Percentiles rank a stretch among this genome's conserved stretches.
Conservation (phyloP, 2,797 vertebrate species). For the Takifugu ocellatus region DNA sequence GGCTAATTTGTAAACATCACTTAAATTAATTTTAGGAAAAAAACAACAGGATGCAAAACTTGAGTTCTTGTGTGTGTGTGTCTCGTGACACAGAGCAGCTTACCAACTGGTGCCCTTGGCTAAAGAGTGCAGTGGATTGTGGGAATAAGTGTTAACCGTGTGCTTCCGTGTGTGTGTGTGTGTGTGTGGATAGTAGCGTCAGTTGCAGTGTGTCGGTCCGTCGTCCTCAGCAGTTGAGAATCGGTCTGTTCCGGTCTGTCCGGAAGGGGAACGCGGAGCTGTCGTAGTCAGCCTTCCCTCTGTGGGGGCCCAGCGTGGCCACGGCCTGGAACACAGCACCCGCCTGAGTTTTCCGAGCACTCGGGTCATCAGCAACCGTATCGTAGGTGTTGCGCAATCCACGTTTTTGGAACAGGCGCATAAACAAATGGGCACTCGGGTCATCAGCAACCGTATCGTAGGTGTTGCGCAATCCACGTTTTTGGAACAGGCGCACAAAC, state of each 20-base stretch:
- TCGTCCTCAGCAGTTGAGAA: constrained; percentile 66
- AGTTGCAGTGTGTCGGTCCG: constrained; percentile 1
- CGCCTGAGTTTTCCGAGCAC: constrained; percentile 4
- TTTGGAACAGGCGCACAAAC: too few relatives aligned
- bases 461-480: too few relatives aligned
- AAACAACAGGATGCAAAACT: constrained; percentile 8
- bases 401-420: too few relatives aligned
- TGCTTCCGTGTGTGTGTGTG: constrained; percentile 1
- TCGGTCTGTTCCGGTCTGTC: constrained; percentile 62
- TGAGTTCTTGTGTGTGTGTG: constrained; percentile 11
- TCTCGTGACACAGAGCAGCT: constrained; percentile 18
- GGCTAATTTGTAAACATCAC: background rate
- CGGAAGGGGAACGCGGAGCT: constrained; percentile 60
- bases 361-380: background rate
- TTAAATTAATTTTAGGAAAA: background rate
- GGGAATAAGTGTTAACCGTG: constrained; percentile 7
- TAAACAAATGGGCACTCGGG: background rate
- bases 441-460: too few relatives aligned
- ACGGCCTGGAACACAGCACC: constrained; percentile 81
- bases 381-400: too few relatives aligned
- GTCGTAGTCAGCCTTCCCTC: constrained; percentile 77
- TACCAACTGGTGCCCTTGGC: constrained; percentile 22
- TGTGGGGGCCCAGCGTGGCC: constrained; percentile 90
- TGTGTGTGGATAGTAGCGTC: background rate
- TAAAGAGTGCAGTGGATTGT: constrained; percentile 17